These are phyloP conservation scores for Thamnophis elegans DNA, from an alignment of 2,797 vertebrate genomes.

Conservation along the genomic window DNA sequence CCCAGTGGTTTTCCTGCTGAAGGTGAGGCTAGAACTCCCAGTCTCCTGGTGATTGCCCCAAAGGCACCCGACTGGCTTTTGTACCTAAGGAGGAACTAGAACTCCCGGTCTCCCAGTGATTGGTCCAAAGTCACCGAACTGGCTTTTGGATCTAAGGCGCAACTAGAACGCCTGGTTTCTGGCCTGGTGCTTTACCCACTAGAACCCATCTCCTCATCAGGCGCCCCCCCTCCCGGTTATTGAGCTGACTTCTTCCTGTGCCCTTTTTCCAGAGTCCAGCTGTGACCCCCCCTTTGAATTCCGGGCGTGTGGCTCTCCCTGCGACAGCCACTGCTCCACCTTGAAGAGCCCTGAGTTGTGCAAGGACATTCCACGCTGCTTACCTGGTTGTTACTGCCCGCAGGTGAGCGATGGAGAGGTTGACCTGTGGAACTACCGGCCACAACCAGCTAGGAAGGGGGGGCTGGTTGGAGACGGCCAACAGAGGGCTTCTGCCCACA, in stretches of 20 bases:
- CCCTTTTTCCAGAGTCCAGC: constrained; percentile 47
- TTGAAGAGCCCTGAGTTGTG: constrained; percentile 67
- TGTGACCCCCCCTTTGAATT: constrained; percentile 80
- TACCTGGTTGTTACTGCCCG: constrained; percentile 87
- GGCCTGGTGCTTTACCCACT: too few relatives aligned
- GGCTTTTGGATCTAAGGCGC: too few relatives aligned
- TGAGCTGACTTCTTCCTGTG: not conserved
- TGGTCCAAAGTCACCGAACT: too few relatives aligned
- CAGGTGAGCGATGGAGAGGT: constrained; percentile 65
- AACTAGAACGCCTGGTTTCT: not conserved
- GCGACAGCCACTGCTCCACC: constrained; percentile 80
- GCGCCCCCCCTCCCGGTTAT: too few relatives aligned
- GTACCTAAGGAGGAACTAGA: not conserved
- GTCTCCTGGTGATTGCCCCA: too few relatives aligned
- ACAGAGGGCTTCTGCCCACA: not conserved
- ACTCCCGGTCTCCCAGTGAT: not conserved
- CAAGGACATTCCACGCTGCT: constrained; percentile 69
- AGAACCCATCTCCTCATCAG: not conserved
- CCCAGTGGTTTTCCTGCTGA: too few relatives aligned
- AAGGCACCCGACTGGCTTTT: too few relatives aligned
- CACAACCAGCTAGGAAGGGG: not conserved
- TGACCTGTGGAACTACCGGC: not conserved
- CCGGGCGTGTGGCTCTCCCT: constrained; percentile 76
- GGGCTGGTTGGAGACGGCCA: not conserved
- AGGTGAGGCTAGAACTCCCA: too few relatives aligned